Percentiles rank a stretch among this genome's conserved stretches.
These are phyloP conservation scores for Bos indicus DNA, from an alignment of 2,113 vertebrate species.

Conservation along the genomic window DNA sequence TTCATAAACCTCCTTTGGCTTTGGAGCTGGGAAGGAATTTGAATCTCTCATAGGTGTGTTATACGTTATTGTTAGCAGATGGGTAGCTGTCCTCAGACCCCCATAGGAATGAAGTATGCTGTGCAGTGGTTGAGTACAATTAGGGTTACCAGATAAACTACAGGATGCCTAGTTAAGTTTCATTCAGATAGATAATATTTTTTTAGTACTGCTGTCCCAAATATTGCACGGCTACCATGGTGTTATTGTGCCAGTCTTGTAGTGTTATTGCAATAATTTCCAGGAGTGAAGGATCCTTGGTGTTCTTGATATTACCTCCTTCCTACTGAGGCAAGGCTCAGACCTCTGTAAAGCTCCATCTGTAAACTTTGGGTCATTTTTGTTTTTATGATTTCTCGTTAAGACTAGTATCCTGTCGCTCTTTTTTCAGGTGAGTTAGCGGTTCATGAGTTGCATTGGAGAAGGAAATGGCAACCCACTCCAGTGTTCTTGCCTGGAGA, in stretches of 20 bases:
- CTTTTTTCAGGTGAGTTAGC: background rate
- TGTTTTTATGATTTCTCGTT: background rate
- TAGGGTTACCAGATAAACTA: background rate
- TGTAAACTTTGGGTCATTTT: background rate
- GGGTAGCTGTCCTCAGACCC: conserved; percentile 45
- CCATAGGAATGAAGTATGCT: background rate
- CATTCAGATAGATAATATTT: background rate
- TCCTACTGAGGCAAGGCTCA: background rate
- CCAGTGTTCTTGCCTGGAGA: too few relatives aligned
- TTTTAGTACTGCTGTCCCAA: background rate
- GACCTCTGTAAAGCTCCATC: background rate
- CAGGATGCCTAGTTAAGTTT: background rate
- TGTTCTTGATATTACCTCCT: background rate
- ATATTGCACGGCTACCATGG: background rate
- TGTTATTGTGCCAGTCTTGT: background rate
- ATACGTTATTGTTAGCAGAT: conserved; percentile 67
- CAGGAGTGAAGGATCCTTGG: background rate
- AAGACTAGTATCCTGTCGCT: background rate
- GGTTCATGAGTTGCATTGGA: background rate
- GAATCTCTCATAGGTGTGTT: conserved; percentile 53
- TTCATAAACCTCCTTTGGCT: conserved; percentile 77
- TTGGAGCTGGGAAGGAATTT: conserved; percentile 72
- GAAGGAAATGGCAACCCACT: too few relatives aligned
- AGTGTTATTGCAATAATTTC: background rate
- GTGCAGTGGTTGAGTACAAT: background rate